Percentiles rank a stretch among this genome's conserved stretches.
Conservation (phyloP, 2,113 vertebrate species). For the Chitala chitala region DNA sequence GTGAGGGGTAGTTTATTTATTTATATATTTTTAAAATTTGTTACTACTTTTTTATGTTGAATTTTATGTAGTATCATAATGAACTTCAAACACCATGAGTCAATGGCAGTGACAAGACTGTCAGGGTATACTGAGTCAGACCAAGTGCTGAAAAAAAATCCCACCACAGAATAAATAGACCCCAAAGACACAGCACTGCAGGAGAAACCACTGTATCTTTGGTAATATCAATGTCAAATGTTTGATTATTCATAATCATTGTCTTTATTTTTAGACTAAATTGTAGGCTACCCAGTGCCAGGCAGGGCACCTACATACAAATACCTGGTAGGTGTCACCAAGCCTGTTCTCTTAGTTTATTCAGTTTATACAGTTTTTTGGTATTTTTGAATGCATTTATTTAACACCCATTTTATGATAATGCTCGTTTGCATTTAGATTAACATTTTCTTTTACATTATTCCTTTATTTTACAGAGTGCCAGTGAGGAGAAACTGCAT, state of each 20-base stretch:
- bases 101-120: too few relatives aligned
- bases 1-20: too few relatives aligned
- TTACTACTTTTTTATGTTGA: too few relatives aligned
- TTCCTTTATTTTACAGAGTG: too few relatives aligned
- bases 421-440: constrained; percentile 26
- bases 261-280: background rate
- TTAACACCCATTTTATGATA: background rate
- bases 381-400: background rate
- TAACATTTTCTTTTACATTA: constrained; percentile 22
- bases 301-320: background rate
- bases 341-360: background rate
- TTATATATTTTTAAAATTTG: too few relatives aligned
- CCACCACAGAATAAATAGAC: too few relatives aligned
- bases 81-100: too few relatives aligned
- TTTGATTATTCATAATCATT: constrained; percentile 11
- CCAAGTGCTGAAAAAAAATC: too few relatives aligned
- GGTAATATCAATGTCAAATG: background rate
- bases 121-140: too few relatives aligned
- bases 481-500: background rate
- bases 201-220: background rate
- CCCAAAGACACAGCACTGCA: background rate
- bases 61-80: too few relatives aligned
- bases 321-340: background rate
- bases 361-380: too few relatives aligned
- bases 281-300: too few relatives aligned